Percentiles rank a stretch among this genome's conserved stretches.
These are phyloP conservation scores for Ypsolopha scabrella DNA, from an alignment of 2,888 invertebrate species.

Conservation along the genomic window DNA sequence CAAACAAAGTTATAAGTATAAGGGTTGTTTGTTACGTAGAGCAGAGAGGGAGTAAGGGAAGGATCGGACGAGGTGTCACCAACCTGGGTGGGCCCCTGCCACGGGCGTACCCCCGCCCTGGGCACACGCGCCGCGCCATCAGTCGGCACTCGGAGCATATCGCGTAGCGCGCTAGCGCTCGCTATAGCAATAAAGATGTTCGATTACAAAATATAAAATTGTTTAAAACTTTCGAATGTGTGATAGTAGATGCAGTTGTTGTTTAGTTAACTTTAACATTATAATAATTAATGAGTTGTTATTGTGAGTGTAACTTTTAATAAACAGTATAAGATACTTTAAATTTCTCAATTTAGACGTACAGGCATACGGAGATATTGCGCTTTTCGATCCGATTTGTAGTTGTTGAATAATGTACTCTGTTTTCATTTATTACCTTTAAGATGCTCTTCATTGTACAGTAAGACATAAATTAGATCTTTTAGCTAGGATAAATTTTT, in stretches of 20 bases:
- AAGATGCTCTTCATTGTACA: slow-evolving; percentile 63
- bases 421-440: slow-evolving; percentile 39
- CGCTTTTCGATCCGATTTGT: slow-evolving; percentile 50
- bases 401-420: slow-evolving; percentile 34
- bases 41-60: slow-evolving; percentile 9
- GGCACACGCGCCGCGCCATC: too few species aligned
- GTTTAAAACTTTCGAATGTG: slow-evolving; percentile 71
- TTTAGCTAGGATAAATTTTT: slow-evolving; percentile 65
- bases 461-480: slow-evolving; percentile 60
- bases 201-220: slow-evolving; percentile 62
- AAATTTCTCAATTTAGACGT: slow-evolving; percentile 41
- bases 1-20: neutral
- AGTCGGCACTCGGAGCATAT: slow-evolving; percentile 8
- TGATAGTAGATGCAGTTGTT: slow-evolving; percentile 72
- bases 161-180: slow-evolving; percentile 18
- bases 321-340: slow-evolving; percentile 51
- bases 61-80: neutral
- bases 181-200: slow-evolving; percentile 69
- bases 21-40: slow-evolving; percentile 2
- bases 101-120: too few species aligned
- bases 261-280: slow-evolving; percentile 65
- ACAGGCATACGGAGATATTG: slow-evolving; percentile 33
- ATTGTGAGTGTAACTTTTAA: slow-evolving; percentile 66
- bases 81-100: too few species aligned
- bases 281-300: slow-evolving; percentile 61